Evolutionary conservation across 2,797 vertebrate genomes (phyloP), one percentile per base, ranked within the genome.

Genomic region (Triplophysa bombifrons): DNA sequence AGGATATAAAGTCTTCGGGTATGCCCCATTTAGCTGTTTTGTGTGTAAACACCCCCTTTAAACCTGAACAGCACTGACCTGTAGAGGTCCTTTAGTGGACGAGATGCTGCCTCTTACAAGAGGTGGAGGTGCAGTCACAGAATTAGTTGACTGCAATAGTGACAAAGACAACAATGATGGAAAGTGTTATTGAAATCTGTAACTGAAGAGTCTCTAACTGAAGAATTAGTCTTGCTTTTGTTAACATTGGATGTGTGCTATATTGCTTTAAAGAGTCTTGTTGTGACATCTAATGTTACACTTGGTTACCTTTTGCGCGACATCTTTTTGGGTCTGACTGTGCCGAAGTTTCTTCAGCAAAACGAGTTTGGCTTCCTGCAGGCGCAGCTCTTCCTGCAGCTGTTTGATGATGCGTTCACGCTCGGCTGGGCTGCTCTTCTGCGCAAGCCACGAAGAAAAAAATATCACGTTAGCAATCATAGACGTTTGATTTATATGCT

Each of bases 281-380:
- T 38, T 7, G 34, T 38, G 34, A 7, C 34, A 11, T 13, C 44
- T 46, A 11, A 10, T n/a, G 8, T 56, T 56, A 22, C n/a, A 12
- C n/a, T 20, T n/a, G 7, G 67, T 70, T 87, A 98, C 97, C 97
- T 98, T 99, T 87, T 96, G 95, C 1, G 92, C 85, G 0, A 92
- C 88, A 74, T 98, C 98, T 88, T 99, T 99, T 89, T 99, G 98
- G 82, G 96, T 97, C 86, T 99, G 98, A 87, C 98, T 99, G 84
- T 99, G 98, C n/a, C 98, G 91, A 2, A 99, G 87, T 73, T 99
- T 99, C 88, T 99, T 99, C 27, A 99, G 90, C 68, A 99, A 88
- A 69, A 99, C 97, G 2, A 99, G 93, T 75, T 98, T 99, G 74
- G 98, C 98, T 90, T 99, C 98, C 86, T 99, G 97, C 80, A 99